phyloP scores from a whole-genome alignment of 2,113 vertebrate species.

The Rhinolophus sinicus region DNA sequence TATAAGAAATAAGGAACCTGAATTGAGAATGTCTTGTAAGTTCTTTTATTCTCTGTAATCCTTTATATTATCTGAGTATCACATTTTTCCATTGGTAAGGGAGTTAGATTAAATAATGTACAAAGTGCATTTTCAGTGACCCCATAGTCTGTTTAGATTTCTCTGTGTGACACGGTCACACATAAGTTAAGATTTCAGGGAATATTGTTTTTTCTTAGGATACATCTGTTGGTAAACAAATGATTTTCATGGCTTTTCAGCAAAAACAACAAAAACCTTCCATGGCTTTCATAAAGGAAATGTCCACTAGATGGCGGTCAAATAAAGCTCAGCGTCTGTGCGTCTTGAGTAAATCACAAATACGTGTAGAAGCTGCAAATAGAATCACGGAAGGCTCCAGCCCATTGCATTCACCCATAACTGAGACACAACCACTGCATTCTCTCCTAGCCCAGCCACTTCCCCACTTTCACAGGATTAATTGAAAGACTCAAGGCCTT shows the following conservation, averaged over 20 bases:
- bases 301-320: conserved; percentile 72
- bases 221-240: background rate
- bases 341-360: fast-evolving
- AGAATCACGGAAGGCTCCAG: background rate
- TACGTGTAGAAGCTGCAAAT: background rate
- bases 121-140: background rate
- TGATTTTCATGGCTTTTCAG: background rate
- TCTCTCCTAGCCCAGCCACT: no score
- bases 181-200: background rate
- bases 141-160: background rate
- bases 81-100: background rate
- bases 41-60: background rate
- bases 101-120: background rate
- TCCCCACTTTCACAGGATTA: background rate
- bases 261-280: background rate
- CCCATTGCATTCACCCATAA: background rate
- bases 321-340: background rate
- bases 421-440: no score
- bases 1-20: background rate
- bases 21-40: background rate
- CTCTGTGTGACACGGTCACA: background rate
- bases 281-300: background rate
- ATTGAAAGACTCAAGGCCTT: background rate
- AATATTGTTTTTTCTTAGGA: background rate
- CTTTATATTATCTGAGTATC: background rate